Conservation (phyloP, 2,888 invertebrate species). For the Linnaemya tessellans region DNA sequence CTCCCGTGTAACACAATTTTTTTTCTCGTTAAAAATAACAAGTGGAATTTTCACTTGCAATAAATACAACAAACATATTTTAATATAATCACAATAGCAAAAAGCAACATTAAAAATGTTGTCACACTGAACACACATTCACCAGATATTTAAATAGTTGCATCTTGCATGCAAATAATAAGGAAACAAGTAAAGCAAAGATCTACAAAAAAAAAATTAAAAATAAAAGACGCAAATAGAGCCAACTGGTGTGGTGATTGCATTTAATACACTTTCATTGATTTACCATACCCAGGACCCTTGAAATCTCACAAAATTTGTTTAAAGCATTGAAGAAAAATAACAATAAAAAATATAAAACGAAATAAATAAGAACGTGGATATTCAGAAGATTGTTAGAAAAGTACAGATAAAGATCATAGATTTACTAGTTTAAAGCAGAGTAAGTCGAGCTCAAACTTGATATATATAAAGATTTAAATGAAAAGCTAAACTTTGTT, state of each 20-base stretch:
- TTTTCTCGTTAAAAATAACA: conserved; percentile 42
- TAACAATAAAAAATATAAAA: neutral
- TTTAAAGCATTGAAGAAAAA: neutral
- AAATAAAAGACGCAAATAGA: neutral
- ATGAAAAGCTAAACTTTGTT: neutral
- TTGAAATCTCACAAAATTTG: too few species aligned
- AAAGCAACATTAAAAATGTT: conserved; percentile 47
- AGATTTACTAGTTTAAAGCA: conserved; percentile 58
- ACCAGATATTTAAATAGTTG: conserved; percentile 59
- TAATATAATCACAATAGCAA: conserved; percentile 19
- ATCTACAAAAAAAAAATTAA: neutral
- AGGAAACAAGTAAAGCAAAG: conserved; percentile 1
- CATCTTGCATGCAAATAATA: conserved; percentile 21
- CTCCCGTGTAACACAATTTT: conserved; percentile 26
- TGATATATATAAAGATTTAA: conserved; percentile 28
- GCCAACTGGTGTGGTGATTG: neutral
- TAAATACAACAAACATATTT: conserved; percentile 22
- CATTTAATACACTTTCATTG: too few species aligned
- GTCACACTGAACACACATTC: conserved; percentile 53
- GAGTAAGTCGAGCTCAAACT: conserved; percentile 33
- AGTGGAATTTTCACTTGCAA: conserved; percentile 64
- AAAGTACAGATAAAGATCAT: conserved; percentile 52
- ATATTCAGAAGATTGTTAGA: conserved; percentile 41
- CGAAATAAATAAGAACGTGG: too few species aligned
- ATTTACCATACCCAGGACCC: too few species aligned